Evolutionary conservation across 2,888 invertebrate species (phyloP).

Genomic region (Eledone cirrhosa): DNA sequence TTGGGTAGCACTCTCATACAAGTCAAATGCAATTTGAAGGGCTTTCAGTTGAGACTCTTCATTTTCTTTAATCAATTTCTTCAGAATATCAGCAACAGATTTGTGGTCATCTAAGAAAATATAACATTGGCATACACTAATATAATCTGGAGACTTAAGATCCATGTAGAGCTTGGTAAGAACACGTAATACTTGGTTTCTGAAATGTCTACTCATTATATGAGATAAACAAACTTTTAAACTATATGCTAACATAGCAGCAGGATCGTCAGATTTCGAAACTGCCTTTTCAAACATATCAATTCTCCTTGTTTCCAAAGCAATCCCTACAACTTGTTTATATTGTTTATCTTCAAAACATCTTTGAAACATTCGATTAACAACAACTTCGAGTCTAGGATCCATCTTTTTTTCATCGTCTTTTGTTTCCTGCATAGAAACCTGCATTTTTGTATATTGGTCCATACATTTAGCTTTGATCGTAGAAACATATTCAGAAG

Average conservation of each 20-base stretch:
- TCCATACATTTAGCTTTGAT: slow-evolving; percentile 98
- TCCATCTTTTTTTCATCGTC: slow-evolving; percentile 70
- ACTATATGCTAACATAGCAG: slow-evolving; percentile 91
- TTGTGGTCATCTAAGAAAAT: slow-evolving; percentile 95
- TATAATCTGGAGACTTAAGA: slow-evolving; percentile 91
- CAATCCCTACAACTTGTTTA: slow-evolving; percentile 94
- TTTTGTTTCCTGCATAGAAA: slow-evolving; percentile 75
- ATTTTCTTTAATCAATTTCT: slow-evolving; percentile 83
- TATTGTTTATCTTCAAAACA: slow-evolving; percentile 95
- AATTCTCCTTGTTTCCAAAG: slow-evolving; percentile 95
- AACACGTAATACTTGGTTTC: slow-evolving; percentile 87
- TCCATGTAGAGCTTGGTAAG: slow-evolving; percentile 90
- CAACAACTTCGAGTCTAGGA: slow-evolving; percentile 82
- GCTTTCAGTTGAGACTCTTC: slow-evolving; percentile 90
- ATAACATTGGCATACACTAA: slow-evolving; percentile 96
- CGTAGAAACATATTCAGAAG: slow-evolving; percentile 95
- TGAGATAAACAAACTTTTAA: slow-evolving; percentile 96
- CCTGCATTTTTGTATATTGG: slow-evolving; percentile 88
- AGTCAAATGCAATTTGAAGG: slow-evolving; percentile 98
- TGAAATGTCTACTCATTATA: slow-evolving; percentile 91
- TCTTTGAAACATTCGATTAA: slow-evolving; percentile 95
- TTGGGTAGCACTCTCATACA: slow-evolving; percentile 98
- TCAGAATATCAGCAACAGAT: slow-evolving; percentile 90
- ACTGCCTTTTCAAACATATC: slow-evolving; percentile 95
- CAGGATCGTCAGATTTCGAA: slow-evolving; percentile 87